Conservation (phyloP, 92 coral and sea anemone species). For the Galaxea fascicularis region DNA sequence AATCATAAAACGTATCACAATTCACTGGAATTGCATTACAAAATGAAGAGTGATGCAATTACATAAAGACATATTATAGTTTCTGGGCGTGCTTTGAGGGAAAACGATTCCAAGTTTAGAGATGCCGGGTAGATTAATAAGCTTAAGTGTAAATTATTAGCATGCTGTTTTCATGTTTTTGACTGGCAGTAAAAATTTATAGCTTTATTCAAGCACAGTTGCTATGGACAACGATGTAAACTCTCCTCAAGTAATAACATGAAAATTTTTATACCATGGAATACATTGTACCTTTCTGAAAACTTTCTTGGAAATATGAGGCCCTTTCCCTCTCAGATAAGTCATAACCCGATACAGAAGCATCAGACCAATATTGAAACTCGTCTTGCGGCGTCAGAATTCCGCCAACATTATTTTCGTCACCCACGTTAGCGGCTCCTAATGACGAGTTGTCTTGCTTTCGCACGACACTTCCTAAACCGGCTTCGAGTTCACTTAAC, state of each 20-base stretch:
- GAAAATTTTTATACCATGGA: no score
- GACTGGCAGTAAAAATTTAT: not conserved
- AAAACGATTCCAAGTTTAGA: no score
- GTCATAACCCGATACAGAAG: constrained; percentile 96
- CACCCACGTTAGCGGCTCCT: constrained; percentile 61
- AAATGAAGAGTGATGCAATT: no score
- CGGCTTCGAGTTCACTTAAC: constrained; percentile 97
- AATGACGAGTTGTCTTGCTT: constrained; percentile 77
- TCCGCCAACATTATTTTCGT: constrained; percentile 85
- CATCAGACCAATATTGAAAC: constrained; percentile 98
- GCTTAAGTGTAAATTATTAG: no score
- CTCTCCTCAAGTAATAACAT: no score
- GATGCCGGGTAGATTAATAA: no score
- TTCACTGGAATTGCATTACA: no score
- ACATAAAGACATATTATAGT: no score
- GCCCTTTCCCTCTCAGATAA: constrained; percentile 96
- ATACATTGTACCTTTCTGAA: constrained; percentile 97
- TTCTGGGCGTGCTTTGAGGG: no score
- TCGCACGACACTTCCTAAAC: constrained; percentile 95
- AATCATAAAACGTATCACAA: no score
- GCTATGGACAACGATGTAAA: constrained; percentile 76
- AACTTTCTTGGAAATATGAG: constrained; percentile 91
- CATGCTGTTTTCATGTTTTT: no score
- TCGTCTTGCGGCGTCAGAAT: constrained; percentile 98
- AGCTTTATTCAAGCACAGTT: constrained; percentile 33